phyloP scores from a whole-genome alignment of 1,140 invertebrate species.

The Hylaeus volcanicus region DNA sequence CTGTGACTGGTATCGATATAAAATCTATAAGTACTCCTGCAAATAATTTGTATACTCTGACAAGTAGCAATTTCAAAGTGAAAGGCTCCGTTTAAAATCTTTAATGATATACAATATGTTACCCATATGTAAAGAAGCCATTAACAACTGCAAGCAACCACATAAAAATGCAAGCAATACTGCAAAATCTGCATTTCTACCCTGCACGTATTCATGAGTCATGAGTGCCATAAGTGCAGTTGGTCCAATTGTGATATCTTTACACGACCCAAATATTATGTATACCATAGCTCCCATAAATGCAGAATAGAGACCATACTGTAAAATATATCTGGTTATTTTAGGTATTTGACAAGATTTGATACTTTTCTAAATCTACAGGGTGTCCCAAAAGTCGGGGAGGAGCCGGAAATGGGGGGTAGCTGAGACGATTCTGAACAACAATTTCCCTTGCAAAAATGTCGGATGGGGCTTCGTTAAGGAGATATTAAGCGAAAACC shows the following conservation, averaged over 20 bases:
- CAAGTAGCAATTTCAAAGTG: neutral
- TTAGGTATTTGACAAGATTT: neutral
- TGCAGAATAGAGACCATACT: conserved; percentile 95
- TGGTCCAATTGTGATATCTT: conserved; percentile 94
- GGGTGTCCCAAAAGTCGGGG: too few relatives aligned
- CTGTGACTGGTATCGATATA: conserved; percentile 95
- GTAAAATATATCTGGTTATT: conserved; percentile 68
- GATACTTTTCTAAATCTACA: too few relatives aligned
- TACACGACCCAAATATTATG: conserved; percentile 92
- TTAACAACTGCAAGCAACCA: conserved; percentile 90
- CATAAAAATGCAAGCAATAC: conserved; percentile 91
- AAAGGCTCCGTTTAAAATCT: too few relatives aligned
- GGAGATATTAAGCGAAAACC: too few relatives aligned
- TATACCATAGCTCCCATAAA: conserved; percentile 97
- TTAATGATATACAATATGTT: conserved; percentile 29
- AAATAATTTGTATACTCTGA: conserved; percentile 43
- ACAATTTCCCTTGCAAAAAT: too few relatives aligned
- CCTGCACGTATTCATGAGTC: conserved; percentile 87
- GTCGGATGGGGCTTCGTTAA: too few relatives aligned
- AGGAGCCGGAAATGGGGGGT: too few relatives aligned
- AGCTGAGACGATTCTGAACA: too few relatives aligned
- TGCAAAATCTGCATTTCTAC: conserved; percentile 88
- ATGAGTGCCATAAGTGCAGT: conserved; percentile 91
- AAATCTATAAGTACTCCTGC: conserved; percentile 96
- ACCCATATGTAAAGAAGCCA: conserved; percentile 92